These are phyloP conservation scores for Petrolisthes cinctipes DNA, from an alignment of 2,888 invertebrate genomes.

Conservation along the genomic window DNA sequence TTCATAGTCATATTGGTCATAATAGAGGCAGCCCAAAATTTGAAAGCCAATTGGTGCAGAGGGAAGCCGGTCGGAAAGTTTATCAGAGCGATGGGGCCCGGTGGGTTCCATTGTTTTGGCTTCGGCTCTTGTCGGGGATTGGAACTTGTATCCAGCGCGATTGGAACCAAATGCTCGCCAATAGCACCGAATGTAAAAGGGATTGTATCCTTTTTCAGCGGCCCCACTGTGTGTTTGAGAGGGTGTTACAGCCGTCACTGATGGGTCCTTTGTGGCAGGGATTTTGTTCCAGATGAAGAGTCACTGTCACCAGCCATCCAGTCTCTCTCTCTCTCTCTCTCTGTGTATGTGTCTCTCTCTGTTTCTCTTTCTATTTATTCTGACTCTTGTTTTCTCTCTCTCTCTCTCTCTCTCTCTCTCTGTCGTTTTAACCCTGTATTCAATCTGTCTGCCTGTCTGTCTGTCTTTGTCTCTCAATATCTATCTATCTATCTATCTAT, in stretches of 20 bases:
- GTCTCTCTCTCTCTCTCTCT: not conserved
- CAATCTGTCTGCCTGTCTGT: not conserved
- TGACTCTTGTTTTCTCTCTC: not conserved
- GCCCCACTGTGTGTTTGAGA: slow-evolving; percentile 48
- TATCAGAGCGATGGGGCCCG: slow-evolving; percentile 57
- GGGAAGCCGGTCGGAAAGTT: slow-evolving; percentile 52
- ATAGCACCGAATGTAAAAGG: slow-evolving; percentile 38
- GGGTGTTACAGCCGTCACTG: slow-evolving; percentile 51
- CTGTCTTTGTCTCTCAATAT: not conserved
- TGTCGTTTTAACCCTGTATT: not conserved
- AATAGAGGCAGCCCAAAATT: slow-evolving; percentile 50
- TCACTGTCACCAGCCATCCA: slow-evolving; percentile 17
- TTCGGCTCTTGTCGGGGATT: slow-evolving; percentile 55
- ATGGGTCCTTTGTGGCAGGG: slow-evolving; percentile 39
- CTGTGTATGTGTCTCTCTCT: not conserved
- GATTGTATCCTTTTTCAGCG: slow-evolving; percentile 42
- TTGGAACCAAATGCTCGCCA: slow-evolving; percentile 57
- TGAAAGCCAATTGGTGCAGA: slow-evolving; percentile 59
- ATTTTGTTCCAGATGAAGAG: slow-evolving; percentile 46
- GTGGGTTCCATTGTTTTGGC: slow-evolving; percentile 47
- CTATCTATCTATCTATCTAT: not conserved
- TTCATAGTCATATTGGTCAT: slow-evolving; percentile 46
- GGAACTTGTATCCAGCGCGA: slow-evolving; percentile 58
- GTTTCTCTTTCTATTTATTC: not conserved
- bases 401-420: not conserved